These are phyloP conservation scores for Pungitius pungitius DNA, from an alignment of 2,113 vertebrate genomes.

Conservation along the genomic window DNA sequence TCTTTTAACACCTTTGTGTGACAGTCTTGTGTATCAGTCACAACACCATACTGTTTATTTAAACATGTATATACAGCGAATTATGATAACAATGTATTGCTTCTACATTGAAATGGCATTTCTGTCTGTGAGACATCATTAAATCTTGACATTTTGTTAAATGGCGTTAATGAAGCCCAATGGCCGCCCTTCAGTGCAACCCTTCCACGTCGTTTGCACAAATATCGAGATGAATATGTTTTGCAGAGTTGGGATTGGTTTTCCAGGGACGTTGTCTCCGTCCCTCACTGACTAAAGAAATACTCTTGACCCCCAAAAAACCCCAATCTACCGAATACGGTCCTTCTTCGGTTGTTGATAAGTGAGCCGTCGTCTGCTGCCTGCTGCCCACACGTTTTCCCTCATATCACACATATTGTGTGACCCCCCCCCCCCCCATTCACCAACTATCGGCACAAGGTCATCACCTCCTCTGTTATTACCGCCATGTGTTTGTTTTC, in stretches of 20 bases:
- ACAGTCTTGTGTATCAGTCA: no score
- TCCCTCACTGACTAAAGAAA: not conserved
- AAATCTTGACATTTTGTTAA: no score
- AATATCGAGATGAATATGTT: no score
- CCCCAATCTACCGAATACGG: not conserved
- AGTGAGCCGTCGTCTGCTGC: not conserved
- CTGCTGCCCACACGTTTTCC: slow-evolving; percentile 1
- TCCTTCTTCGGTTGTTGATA: no score
- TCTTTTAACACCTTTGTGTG: no score
- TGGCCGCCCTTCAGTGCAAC: no score
- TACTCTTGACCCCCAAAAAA: not conserved
- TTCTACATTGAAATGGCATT: not conserved
- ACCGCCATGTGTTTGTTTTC: slow-evolving; percentile 14
- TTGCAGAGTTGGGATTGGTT: no score
- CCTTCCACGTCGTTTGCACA: no score
- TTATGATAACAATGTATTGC: not conserved
- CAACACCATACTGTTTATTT: no score
- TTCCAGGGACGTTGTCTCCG: not conserved
- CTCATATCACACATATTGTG: not conserved
- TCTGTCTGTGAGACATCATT: no score
- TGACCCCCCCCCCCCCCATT: not conserved
- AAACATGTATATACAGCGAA: not conserved
- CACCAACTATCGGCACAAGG: slow-evolving; percentile 19
- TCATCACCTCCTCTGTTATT: slow-evolving; percentile 22
- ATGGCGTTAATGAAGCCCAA: no score